These are phyloP conservation scores for Anastrepha ludens DNA, from an alignment of 1,140 invertebrate genomes.

Conservation along the genomic window DNA sequence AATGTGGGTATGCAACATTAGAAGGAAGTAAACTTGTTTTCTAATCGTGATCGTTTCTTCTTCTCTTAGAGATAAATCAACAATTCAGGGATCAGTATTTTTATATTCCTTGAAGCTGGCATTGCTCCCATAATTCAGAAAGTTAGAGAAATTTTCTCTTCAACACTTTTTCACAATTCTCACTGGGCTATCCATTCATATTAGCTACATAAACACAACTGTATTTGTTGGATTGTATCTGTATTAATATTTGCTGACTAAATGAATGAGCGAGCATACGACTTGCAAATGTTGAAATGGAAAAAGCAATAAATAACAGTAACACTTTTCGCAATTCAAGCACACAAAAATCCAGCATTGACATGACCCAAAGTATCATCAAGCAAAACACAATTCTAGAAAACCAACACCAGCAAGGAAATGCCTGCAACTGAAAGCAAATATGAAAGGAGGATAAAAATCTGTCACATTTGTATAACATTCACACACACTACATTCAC, in stretches of 20 bases:
- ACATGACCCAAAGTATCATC: neutral
- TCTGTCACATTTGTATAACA: neutral
- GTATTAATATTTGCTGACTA: neutral
- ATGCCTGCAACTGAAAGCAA: neutral
- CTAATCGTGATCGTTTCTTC: too few relatives aligned
- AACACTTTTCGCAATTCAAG: slow-evolving; percentile 24
- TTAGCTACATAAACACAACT: too few relatives aligned
- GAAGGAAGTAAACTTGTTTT: too few relatives aligned
- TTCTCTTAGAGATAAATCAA: too few relatives aligned
- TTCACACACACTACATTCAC: too few relatives aligned
- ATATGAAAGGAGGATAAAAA: neutral
- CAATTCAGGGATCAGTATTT: too few relatives aligned
- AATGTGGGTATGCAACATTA: too few relatives aligned
- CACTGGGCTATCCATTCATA: too few relatives aligned
- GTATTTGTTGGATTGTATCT: neutral
- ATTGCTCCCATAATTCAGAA: too few relatives aligned
- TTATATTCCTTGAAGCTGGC: too few relatives aligned
- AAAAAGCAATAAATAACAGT: slow-evolving; percentile 9
- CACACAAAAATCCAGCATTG: neutral
- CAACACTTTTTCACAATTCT: too few relatives aligned
- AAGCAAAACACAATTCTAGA: slow-evolving; percentile 12
- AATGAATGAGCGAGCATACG: neutral
- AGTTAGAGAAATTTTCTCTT: too few relatives aligned
- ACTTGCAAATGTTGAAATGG: slow-evolving; percentile 3
- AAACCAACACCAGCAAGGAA: neutral